Base-by-base conservation (phyloP, 1,140 invertebrate genomes). In the Conus betulinus region DNA sequence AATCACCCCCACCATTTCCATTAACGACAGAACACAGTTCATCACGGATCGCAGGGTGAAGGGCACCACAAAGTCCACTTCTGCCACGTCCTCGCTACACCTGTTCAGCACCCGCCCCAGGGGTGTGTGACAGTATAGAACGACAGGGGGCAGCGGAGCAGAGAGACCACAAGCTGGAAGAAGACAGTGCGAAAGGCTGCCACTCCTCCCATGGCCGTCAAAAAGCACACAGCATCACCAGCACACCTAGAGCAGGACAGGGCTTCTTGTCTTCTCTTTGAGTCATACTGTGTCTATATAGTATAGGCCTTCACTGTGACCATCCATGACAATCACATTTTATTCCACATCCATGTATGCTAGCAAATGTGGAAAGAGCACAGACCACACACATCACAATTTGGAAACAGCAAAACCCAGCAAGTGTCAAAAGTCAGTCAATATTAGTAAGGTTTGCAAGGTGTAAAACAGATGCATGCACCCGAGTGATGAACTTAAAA, bases 1-100 rank as follows among this genome's bases (percentile, higher is more conserved):
- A 94, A 99, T 98, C 67, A 99, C 97, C 39, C 98, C 96, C 90
- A 99, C 95, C 17, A 98, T 98, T 52, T 97, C 97, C 89, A 98
- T 94, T 23, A 98, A 97, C 97, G 98, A 95, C 93, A 97, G 96
- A 84, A 94, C 88, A 39, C 93, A 92, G 85, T 93, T 94, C 17
- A 95, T 83, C 89, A 95, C 93, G 60, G 95, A 95, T n/a, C 95
- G 93, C 0, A 96, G 88, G 84, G 96, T 96, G 89, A 96, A 96
- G 63, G 96, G 95, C 17, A 96, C 91, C 8, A 95, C 94, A 89
- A 92, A 90, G 92, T 96, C 96, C 51, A 95, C 91, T 5, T 95
- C 94, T 23, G 95, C 95, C 93, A 96, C 94, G 90, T 96, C 96
- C 90, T 95, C 95, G 5, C 94, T 92, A 89, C 96, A 97, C 76